phyloP scores from a whole-genome alignment of 2,888 invertebrate genomes.

The Heliconius cydno region DNA sequence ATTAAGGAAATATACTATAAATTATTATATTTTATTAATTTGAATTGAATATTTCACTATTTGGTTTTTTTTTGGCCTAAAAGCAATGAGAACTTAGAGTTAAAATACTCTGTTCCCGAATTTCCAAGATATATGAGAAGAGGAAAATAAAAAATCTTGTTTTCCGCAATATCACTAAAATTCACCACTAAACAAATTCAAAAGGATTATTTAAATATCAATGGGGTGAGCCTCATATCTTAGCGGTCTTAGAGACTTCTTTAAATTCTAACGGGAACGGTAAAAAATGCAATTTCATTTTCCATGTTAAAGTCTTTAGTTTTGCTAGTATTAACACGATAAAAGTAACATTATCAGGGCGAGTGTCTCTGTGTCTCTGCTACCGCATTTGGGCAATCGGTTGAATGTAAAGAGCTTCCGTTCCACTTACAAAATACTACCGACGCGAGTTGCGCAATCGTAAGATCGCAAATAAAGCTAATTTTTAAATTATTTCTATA shows the following conservation, averaged over 20 bases:
- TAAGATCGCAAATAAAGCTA: not conserved
- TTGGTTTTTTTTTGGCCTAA: too few species aligned
- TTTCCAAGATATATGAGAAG: too few species aligned
- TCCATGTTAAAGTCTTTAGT: not conserved
- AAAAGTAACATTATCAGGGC: constrained; percentile 2
- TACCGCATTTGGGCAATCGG: constrained; percentile 27
- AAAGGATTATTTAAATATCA: too few species aligned
- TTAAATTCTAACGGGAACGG: too few species aligned
- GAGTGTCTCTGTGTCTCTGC: constrained; percentile 8
- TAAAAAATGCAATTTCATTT: too few species aligned
- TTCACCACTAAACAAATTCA: too few species aligned
- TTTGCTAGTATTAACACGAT: not conserved
- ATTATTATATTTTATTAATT: too few species aligned
- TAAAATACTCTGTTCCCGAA: not conserved
- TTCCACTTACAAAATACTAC: constrained; percentile 33
- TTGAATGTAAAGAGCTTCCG: constrained; percentile 26
- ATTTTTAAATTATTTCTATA: not conserved
- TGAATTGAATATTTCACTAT: too few species aligned
- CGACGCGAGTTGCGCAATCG: constrained; percentile 5
- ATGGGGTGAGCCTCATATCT: too few species aligned
- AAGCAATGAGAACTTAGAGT: not conserved
- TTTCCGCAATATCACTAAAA: too few species aligned
- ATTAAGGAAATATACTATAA: not conserved
- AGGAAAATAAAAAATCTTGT: too few species aligned
- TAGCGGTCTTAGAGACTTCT: too few species aligned